Base-by-base conservation (phyloP, 2,113 vertebrate genomes). In the Carollia perspicillata region DNA sequence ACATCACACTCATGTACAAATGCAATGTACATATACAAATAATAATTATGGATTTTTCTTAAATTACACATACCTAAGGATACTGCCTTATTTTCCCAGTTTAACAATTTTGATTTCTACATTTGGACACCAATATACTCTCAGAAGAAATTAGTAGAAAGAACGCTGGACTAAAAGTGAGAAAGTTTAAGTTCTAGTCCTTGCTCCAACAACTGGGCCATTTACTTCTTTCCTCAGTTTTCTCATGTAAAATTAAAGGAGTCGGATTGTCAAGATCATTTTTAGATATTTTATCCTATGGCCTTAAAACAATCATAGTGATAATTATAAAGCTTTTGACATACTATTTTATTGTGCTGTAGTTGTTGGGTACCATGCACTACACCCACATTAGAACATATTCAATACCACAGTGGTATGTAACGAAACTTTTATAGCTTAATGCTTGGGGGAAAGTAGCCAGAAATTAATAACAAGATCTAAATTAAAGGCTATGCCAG, bases 401-500 rank as follows among this genome's bases (percentile, higher is more conserved):
- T 53, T 84, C 37, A 60, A 71, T 5, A 81, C 30, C 13, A 80
- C 8, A 35, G 40, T 71, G 16, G 13, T 80, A 65, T 66, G 60
- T 69, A 79, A 75, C 26, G 93, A 3, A 77, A 5, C 20, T 58
- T 87, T 84, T 71, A 95, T 9, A 95, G 30, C 18, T 84, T 49
- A 37, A 49, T 51, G 9, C 58, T 89, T 83, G 33, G 28, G 33
- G 8, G 7, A 47, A 63, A 66, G 53, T 51, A 66, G 68, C 49
- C 8, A 40, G 51, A 97, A 95, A 93, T 95, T 90, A 97, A 85
- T 88, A 94, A 93, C 8, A 84, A 95, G 84, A 86, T 91, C 94
- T 95, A 97, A 95, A 68, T 92, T 71, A 95, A 95, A 95, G 35
- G 5, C 63, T 81, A 51, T 94, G 71, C 80, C 94, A 97, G 60